Percentiles rank a stretch among this genome's conserved stretches.
Conservation (phyloP, 2,113 vertebrate species). For the Bufo gargarizans region DNA sequence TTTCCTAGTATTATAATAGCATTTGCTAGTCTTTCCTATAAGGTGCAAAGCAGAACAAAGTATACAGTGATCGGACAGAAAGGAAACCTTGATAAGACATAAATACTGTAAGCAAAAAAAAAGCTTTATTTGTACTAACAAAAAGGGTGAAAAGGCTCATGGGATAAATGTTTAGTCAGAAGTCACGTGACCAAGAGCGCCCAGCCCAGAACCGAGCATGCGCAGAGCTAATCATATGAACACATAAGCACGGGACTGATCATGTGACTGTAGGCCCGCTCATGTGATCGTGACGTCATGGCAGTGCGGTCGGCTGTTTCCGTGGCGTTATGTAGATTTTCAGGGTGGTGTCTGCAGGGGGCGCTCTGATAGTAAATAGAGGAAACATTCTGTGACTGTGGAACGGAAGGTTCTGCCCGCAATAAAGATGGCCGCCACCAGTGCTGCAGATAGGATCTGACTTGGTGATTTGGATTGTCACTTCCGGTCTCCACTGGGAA, state of each 20-base stretch:
- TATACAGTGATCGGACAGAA: too few species aligned
- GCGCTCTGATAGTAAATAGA: not conserved
- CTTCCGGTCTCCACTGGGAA: not conserved
- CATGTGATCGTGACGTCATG: not conserved
- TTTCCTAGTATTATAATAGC: too few species aligned
- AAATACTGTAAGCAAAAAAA: too few species aligned
- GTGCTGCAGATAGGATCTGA: not conserved
- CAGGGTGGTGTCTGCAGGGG: not conserved
- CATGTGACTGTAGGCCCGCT: not conserved
- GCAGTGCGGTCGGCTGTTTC: not conserved
- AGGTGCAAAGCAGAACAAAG: too few species aligned
- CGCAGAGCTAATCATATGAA: not conserved
- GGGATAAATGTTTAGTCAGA: too few species aligned
- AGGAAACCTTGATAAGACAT: too few species aligned
- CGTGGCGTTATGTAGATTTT: not conserved
- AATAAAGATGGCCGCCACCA: conserved; percentile 17
- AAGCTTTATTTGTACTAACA: too few species aligned
- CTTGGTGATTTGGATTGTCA: not conserved
- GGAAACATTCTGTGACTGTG: not conserved
- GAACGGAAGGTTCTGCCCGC: not conserved
- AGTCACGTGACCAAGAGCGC: too few species aligned
- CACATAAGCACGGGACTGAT: not conserved
- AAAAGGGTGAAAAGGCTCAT: too few species aligned
- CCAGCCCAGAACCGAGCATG: not conserved
- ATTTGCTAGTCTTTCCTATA: too few species aligned